These are phyloP conservation scores for Bos indicus DNA, from an alignment of 2,113 vertebrate species.

Conservation along the genomic window DNA sequence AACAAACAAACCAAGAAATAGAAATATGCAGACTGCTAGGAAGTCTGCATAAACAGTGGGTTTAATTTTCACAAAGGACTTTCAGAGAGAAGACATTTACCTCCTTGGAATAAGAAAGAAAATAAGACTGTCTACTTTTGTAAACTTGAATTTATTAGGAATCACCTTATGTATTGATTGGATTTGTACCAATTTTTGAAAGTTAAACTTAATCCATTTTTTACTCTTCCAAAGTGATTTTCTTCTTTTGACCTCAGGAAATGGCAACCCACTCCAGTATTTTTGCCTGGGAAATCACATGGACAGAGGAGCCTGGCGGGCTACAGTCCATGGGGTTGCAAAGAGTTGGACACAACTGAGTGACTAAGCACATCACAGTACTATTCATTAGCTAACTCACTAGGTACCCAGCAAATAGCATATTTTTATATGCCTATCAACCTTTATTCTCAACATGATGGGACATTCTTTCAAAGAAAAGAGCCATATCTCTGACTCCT, in stretches of 20 bases:
- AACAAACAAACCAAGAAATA: neutral
- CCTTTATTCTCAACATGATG: neutral
- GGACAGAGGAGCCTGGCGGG: neutral
- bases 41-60: neutral
- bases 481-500: neutral
- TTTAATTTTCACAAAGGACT: neutral
- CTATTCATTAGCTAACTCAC: neutral
- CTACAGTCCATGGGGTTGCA: accelerated
- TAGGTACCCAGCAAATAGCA: neutral
- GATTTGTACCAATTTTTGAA: neutral
- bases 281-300: neutral
- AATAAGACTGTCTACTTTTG: neutral
- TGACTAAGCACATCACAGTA: neutral
- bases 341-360: neutral
- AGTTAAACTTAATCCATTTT: neutral
- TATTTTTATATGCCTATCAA: neutral
- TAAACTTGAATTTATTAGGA: neutral
- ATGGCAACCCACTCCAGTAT: neutral
- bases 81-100: neutral
- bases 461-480: neutral
- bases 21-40: neutral
- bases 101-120: neutral
- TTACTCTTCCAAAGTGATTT: neutral
- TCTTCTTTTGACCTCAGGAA: neutral
- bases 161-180: neutral